Evolutionary conservation across 2,888 invertebrate genomes (phyloP), one percentile per base, ranked within the genome.

Genomic region (Lithophane leautieri): DNA sequence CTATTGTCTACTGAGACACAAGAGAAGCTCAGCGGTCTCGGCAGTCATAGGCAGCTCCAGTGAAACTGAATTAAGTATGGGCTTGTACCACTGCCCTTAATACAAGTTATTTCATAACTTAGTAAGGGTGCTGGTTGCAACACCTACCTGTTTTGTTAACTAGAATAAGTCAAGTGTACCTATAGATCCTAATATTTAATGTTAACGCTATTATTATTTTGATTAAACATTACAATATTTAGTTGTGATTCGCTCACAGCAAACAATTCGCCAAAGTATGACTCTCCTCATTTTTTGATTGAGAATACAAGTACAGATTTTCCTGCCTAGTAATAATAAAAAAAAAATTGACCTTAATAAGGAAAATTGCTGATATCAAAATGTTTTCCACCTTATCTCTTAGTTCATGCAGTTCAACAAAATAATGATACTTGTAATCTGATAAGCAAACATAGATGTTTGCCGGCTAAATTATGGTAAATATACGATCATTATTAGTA

Each of bases 391-490:
- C 44, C 65, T 73, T 78, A 86, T 85, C 86, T 80, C 50, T 63
- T 19, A 75, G 79, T 82, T 82, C 70, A 73, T 47, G 25, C 52
- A 56, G 74, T 80, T 85, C 73, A 81, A 79, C 79, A 79, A 86
- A 50, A 83, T 77, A 87, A 82, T 67, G 83, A 68, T 77, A 47
- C 61, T 80, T 40, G 47, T 79, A 73, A 87, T 87, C 83, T 71
- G 86, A 86, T 77, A 85, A 76, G 74, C 60, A 71, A 71, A 72
- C 61, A 68, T 73, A 63, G 16, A 78, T 73, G 70, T 69, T 69
- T 68, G 56, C 68, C 52, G 56, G 68, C 60, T 60, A 65, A 75
- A 73, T 34, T 68, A 65, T 66, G 19, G 14, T 28, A 44, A 19
- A 14, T 42, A 56, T 12, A 52, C 11, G n/a, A 34, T 16, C 14